A percentile compares a stretch with the other conserved stretches of the same genome.
Conservation (phyloP, 2,797 vertebrate genomes). For the Neosalanx taihuensis region DNA sequence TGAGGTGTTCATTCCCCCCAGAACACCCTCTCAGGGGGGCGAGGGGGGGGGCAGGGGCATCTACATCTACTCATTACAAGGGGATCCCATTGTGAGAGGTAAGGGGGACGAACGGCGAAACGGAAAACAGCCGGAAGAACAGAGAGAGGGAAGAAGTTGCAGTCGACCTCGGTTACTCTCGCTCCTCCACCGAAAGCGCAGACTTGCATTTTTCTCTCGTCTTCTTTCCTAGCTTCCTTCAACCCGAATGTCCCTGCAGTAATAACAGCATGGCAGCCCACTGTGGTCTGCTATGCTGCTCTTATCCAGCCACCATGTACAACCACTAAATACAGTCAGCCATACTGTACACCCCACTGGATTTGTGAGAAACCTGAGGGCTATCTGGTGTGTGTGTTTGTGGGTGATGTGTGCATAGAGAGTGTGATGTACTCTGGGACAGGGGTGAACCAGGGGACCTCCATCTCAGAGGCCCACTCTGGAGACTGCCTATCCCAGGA, state of each 20-base stretch:
- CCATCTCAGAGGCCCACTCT: conserved; percentile 30
- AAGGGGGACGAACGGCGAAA: too few relatives aligned
- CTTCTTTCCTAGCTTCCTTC: neutral
- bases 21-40: conserved; percentile 23
- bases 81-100: neutral
- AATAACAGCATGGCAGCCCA: neutral
- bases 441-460: conserved; percentile 42
- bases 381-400: conserved; percentile 23
- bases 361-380: conserved; percentile 26
- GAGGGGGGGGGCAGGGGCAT: neutral
- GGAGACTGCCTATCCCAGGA: conserved; percentile 47
- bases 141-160: neutral
- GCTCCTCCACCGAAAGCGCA: neutral
- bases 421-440: conserved; percentile 24
- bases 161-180: neutral
- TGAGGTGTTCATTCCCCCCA: conserved; percentile 34
- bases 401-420: neutral
- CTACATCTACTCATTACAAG: neutral
- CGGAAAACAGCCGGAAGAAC: too few relatives aligned
- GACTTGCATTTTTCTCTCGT: neutral
- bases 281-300: neutral
- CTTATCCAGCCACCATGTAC: too few relatives aligned
- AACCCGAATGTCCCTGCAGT: neutral
- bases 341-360: conserved; percentile 23
- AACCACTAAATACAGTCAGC: too few relatives aligned